These are phyloP conservation scores for Enteromius mattozi DNA, from an alignment of 2,797 vertebrate genomes.

Conservation along the genomic window DNA sequence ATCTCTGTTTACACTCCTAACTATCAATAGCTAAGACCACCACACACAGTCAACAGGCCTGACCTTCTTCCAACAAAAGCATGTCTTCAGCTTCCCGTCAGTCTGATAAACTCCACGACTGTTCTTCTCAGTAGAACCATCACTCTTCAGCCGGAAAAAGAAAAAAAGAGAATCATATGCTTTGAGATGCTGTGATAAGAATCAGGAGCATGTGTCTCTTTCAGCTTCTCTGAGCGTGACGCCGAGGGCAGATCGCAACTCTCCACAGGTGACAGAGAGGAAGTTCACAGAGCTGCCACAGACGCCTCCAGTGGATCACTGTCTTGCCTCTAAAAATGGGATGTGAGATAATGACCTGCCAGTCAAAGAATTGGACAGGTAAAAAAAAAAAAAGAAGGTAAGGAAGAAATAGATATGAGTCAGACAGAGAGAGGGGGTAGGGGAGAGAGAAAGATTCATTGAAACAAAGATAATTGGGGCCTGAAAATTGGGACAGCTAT, in stretches of 20 bases:
- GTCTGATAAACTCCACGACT: slow-evolving; percentile 29
- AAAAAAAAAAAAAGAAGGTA: slow-evolving; percentile 44
- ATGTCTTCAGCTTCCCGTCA: background rate
- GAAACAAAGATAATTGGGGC: slow-evolving; percentile 26
- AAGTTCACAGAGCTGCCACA: slow-evolving; percentile 44
- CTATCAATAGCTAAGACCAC: background rate
- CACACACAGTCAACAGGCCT: slow-evolving; percentile 12
- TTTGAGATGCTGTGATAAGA: slow-evolving; percentile 30
- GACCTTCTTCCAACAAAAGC: slow-evolving; percentile 10
- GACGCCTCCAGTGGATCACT: slow-evolving; percentile 37
- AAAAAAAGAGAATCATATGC: background rate
- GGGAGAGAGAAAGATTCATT: slow-evolving; percentile 1
- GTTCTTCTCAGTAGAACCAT: slow-evolving; percentile 23
- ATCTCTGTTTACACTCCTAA: background rate
- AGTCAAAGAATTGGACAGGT: slow-evolving; percentile 36
- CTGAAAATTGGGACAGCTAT: slow-evolving; percentile 68
- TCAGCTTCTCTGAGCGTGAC: slow-evolving; percentile 35
- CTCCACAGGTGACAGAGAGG: slow-evolving; percentile 32
- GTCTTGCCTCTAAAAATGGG: slow-evolving; percentile 32
- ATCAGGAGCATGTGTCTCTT: slow-evolving; percentile 32
- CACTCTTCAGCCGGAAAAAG: slow-evolving; percentile 1
- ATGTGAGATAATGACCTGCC: slow-evolving; percentile 43
- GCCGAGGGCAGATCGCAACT: slow-evolving; percentile 25
- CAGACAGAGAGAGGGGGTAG: slow-evolving; percentile 9
- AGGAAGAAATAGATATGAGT: slow-evolving; percentile 67